A percentile compares a stretch with the other conserved stretches of the same genome.
phyloP scores from a whole-genome alignment of 2,113 vertebrate genomes.

The Mobula hypostoma region DNA sequence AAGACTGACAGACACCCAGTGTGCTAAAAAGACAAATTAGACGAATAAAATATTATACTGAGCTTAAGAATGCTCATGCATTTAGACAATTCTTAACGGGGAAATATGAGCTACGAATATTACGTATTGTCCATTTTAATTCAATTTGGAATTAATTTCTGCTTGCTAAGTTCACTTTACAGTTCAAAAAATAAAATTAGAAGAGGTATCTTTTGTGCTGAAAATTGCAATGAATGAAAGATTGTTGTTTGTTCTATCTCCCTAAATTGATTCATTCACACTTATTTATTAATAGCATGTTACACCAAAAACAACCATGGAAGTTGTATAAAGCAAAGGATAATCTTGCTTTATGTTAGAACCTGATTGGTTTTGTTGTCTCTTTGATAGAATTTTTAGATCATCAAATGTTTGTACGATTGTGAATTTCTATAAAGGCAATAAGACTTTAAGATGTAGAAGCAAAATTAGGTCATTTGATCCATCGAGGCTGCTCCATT shows the following conservation, averaged over 20 bases:
- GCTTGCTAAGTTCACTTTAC: neutral
- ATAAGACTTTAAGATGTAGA: too few relatives aligned
- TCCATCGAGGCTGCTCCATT: too few relatives aligned
- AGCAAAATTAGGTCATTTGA: too few relatives aligned
- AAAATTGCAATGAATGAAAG: neutral
- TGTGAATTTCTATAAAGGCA: neutral
- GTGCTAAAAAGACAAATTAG: too few relatives aligned
- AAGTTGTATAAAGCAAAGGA: neutral
- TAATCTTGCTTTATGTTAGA: neutral
- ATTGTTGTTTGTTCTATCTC: neutral
- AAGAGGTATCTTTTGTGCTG: neutral
- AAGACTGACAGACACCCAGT: too few relatives aligned
- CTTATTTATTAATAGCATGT: slow-evolving; percentile 8
- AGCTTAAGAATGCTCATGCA: too few relatives aligned
- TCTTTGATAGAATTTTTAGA: too few relatives aligned
- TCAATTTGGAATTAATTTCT: neutral
- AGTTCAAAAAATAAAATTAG: too few relatives aligned
- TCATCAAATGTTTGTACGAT: neutral
- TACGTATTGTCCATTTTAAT: neutral
- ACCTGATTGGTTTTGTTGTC: neutral
- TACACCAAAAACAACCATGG: neutral
- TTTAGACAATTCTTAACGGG: too few relatives aligned
- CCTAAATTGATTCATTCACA: neutral
- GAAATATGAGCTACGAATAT: neutral
- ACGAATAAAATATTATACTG: too few relatives aligned